Evolutionary conservation across 1,140 invertebrate genomes (phyloP).

Genomic region (Rhagoletis zephyria): DNA sequence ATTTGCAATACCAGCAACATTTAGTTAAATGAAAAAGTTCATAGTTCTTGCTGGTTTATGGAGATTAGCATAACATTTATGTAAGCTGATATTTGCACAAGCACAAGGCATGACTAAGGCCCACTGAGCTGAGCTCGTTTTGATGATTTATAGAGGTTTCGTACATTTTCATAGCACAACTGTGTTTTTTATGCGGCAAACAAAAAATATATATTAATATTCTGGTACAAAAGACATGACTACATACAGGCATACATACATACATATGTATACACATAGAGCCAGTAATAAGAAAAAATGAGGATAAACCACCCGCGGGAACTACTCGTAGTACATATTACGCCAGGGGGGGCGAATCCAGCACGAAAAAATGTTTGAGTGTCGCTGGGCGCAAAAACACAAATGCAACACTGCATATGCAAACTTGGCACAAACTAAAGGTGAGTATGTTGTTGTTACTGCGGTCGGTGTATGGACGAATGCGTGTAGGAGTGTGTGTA

Average conservation of each 20-base stretch:
- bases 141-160: conserved; percentile 1
- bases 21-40: neutral
- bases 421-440: neutral
- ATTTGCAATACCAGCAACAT: neutral
- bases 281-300: neutral
- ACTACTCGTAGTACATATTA: neutral
- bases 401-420: conserved; percentile 3
- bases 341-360: neutral
- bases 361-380: conserved; percentile 7
- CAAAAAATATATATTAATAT: neutral
- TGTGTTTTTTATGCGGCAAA: neutral
- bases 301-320: neutral
- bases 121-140: neutral
- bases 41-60: neutral
- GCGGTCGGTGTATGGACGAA: neutral
- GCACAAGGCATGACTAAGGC: neutral
- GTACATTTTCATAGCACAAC: neutral
- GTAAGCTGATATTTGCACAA: neutral
- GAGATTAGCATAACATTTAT: conserved; percentile 27
- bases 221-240: neutral
- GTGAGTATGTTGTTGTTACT: neutral
- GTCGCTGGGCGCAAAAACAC: neutral
- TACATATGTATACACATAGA: too few species aligned
- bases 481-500: neutral
- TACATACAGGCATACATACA: neutral